Evolutionary conservation across 2,888 invertebrate species (phyloP).

Genomic region (Liodrosophila aerea): DNA sequence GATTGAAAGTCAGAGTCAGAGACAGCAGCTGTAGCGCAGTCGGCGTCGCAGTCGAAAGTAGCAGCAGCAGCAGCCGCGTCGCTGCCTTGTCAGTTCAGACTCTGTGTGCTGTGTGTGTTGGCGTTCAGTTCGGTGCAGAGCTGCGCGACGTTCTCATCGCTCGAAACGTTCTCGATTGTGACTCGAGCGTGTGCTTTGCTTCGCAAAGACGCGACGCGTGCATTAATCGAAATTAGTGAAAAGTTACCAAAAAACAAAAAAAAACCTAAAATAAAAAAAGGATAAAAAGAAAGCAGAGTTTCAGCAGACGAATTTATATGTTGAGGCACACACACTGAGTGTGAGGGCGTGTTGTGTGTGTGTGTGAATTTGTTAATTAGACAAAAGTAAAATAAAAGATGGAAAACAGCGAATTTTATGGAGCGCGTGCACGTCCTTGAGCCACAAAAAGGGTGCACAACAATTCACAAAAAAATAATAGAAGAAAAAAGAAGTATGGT

Average conservation of each 20-base stretch:
- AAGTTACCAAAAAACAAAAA: neutral
- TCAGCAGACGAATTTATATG: neutral
- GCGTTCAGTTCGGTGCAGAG: slow-evolving; percentile 71
- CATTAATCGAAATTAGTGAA: slow-evolving; percentile 55
- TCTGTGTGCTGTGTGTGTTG: slow-evolving; percentile 30
- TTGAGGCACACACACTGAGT: neutral
- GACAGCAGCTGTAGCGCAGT: slow-evolving; percentile 28
- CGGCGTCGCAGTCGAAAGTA: slow-evolving; percentile 21
- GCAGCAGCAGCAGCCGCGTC: slow-evolving; percentile 29
- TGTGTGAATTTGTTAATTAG: slow-evolving; percentile 14
- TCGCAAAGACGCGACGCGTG: slow-evolving; percentile 11
- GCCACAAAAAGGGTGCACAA: slow-evolving; percentile 9
- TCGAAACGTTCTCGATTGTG: slow-evolving; percentile 10
- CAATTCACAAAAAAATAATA: neutral
- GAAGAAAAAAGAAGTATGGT: neutral
- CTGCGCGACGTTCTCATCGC: slow-evolving; percentile 55
- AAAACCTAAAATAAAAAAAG: no score
- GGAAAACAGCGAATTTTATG: slow-evolving; percentile 1
- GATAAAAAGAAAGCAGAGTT: no score
- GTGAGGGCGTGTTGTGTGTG: neutral
- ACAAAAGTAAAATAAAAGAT: slow-evolving; percentile 3
- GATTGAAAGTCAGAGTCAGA: slow-evolving; percentile 49
- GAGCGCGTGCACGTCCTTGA: slow-evolving; percentile 27
- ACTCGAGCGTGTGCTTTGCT: slow-evolving; percentile 1
- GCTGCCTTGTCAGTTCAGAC: slow-evolving; percentile 31